phyloP scores from a whole-genome alignment of 1,140 invertebrate genomes.

The Dysdera silvatica region DNA sequence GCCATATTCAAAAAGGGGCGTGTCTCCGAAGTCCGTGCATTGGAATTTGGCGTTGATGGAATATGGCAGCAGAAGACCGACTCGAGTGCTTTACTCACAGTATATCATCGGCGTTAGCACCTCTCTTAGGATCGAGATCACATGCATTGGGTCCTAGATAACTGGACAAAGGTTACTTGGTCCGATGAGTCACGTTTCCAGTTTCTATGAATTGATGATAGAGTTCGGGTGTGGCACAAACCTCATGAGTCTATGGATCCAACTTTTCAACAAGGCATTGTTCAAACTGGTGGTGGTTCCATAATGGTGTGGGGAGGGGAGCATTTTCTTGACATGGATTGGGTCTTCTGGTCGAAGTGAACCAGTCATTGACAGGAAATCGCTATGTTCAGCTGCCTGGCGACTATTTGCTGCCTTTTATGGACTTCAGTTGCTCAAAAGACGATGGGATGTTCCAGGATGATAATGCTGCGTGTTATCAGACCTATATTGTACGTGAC shows the following conservation, averaged over 20 bases:
- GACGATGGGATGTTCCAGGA: not conserved
- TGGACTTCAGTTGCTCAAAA: not conserved
- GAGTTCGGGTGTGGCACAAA: slow-evolving; percentile 2
- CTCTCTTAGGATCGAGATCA: not conserved
- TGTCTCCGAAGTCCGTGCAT: not conserved
- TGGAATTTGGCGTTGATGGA: not conserved
- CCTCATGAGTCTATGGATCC: slow-evolving; percentile 8
- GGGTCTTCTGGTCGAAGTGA: not conserved
- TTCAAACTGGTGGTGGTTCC: not conserved
- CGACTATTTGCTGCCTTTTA: not conserved
- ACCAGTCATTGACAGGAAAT: not conserved
- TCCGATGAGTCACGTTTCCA: slow-evolving; percentile 9
- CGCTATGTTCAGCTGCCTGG: too few species aligned
- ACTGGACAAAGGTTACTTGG: slow-evolving; percentile 18
- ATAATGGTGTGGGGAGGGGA: too few species aligned
- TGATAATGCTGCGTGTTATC: not conserved
- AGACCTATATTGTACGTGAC: not conserved
- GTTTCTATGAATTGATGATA: not conserved
- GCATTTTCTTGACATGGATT: not conserved
- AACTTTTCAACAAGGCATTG: not conserved
- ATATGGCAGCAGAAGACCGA: not conserved
- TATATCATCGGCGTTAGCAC: not conserved
- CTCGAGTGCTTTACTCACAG: not conserved
- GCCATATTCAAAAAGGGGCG: not conserved
- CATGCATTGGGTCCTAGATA: not conserved